Evolutionary conservation across 2,888 invertebrate genomes (phyloP), one percentile per base, ranked within the genome.

Genomic region (Tineola bisselliella): DNA sequence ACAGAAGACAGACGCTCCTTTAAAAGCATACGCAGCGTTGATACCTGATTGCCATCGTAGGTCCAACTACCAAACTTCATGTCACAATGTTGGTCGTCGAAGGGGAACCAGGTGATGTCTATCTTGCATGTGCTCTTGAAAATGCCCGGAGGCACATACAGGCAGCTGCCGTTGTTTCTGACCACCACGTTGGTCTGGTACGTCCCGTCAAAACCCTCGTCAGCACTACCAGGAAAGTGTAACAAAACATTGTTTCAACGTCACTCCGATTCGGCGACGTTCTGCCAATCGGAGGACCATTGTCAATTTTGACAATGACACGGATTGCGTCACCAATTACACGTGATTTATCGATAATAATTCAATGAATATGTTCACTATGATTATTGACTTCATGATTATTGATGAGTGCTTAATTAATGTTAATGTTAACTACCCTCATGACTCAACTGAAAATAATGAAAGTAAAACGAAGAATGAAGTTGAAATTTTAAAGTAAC

Each of bases 51-150:
- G 90, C 97, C 97, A 88, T 96, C 96, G 91, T 99, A 98, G 80
- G 99, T 98, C 99, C 99, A 99, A 90, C 98, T 98, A 90, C 99
- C 99, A 88, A 99, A 99, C 93, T 99, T 97, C 95, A 99, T 96
- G 89, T 96, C 94, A 91, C 99, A 99, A 89, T 94, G 94, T 92
- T 99, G 99, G 90, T 99, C 98, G 91, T 99, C 99, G 91, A 99
- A 99, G 88, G 99, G 99, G 92, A 99, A 99, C 98, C 98, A 99
- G 88, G 98, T 98, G 93, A 99, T 99, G 92, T 99, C 97, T 90
- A 99, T 99, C 91, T 96, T 96, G 93, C 99, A 99, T 89, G 98
- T 99, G 92, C 98, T 97, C 93, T 98, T 98, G 93, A 99, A 98
- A 91, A 99, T 98, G 88, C 98, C 98, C 86, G 99, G 99, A 82